Conservation (phyloP, 2,888 invertebrate species). For the Spicauda simplicius region DNA sequence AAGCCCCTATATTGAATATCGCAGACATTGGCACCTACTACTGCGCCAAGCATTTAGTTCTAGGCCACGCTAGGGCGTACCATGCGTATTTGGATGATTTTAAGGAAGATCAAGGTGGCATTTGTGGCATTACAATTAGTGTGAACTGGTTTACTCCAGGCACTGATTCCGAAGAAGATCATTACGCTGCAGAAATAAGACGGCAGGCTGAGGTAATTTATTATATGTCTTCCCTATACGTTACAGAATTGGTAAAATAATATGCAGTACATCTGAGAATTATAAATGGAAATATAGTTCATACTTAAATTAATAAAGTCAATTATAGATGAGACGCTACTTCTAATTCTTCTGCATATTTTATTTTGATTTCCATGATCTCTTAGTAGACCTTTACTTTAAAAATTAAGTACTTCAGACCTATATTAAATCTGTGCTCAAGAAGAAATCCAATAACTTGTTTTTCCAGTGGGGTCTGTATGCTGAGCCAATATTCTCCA, state of each 20-base stretch:
- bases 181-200: conserved; percentile 56
- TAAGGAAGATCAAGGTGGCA: conserved; percentile 53
- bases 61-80: conserved; percentile 82
- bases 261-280: neutral
- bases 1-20: conserved; percentile 63
- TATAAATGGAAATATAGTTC: too few species aligned
- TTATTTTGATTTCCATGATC: too few species aligned
- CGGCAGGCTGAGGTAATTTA: conserved; percentile 52
- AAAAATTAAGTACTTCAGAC: too few species aligned
- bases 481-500: conserved; percentile 76
- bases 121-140: conserved; percentile 53
- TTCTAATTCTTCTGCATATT: too few species aligned
- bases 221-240: neutral
- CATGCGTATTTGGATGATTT: conserved; percentile 66
- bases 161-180: conserved; percentile 59
- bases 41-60: conserved; percentile 74
- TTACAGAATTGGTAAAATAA: neutral
- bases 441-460: neutral
- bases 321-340: too few species aligned
- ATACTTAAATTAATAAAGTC: too few species aligned
- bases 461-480: conserved; percentile 71
- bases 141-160: conserved; percentile 57
- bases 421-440: neutral
- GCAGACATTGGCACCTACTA: conserved; percentile 77
- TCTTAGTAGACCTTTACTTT: too few species aligned